Evolutionary conservation across 2,113 vertebrate genomes (phyloP), one percentile per base, ranked within the genome.

Genomic region (Pygoscelis antarcticus): DNA sequence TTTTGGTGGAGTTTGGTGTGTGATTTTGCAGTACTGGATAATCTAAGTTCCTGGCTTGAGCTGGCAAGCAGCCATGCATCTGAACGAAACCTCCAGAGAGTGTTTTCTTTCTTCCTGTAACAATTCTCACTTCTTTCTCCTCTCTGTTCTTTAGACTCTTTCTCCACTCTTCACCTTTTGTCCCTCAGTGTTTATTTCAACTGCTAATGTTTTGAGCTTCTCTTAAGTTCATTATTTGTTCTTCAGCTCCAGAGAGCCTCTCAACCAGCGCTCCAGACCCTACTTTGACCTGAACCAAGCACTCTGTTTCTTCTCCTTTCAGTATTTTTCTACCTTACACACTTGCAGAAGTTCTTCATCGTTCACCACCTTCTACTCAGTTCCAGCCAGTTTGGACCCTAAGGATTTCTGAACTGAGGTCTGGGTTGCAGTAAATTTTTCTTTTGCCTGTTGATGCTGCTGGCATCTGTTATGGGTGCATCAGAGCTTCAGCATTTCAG

Each of bases 261-360:
- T 79, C 7, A 17, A 4, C 32, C 27, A 46, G 23, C 3, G 1
- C 21, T 49, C 2, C 1, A 2, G n/a, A 38, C 29, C 18, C 58
- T 42, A 21, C 46, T 36, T 72, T 18, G 21, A 52, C 46, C 65
- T 34, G 20, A 44, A 17, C 14, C 36, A 27, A 60, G 16, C 16
- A 5, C 42, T 40, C 38, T 34, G 22, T 38, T 66, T 58, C 30
- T 57, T 54, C 34, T 57, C 14, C 55, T 66, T 29, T 40, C 16
- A 3, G 1, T 69, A 8, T 29, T 55, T 70, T 84, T 47, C 60
- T 42, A 2, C 46, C 22, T 60, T n/a, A 9, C 4, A 4, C 12
- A 4, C 11, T 51, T 32, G 7, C 8, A 46, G 17, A 16, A 22
- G 12, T 68, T 66, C 20, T 20, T 69, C 26, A 8, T 11, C 7